Evolutionary conservation across 2,888 invertebrate genomes (phyloP).

Genomic region (Oxycera nigricornis): DNA sequence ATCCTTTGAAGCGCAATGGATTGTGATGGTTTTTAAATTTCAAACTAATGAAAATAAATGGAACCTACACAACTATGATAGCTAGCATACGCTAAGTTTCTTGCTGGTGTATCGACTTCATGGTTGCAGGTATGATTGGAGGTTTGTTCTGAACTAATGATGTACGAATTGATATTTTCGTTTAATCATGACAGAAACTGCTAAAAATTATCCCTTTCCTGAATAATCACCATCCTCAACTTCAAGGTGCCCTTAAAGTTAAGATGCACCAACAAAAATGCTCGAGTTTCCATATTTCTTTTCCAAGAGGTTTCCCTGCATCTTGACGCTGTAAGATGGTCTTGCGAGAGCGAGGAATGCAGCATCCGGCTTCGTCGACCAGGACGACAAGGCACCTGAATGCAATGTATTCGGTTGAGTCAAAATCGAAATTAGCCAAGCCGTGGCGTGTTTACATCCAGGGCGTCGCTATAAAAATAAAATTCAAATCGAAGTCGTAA

Average conservation of each 20-base stretch:
- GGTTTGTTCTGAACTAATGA: too few species aligned
- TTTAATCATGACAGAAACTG: too few species aligned
- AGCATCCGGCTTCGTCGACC: conserved; percentile 13
- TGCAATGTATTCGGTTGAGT: conserved; percentile 1
- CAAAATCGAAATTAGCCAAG: conserved; percentile 1
- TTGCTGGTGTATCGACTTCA: too few species aligned
- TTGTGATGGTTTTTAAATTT: too few species aligned
- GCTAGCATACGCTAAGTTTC: too few species aligned
- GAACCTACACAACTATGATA: too few species aligned
- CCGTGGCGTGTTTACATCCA: conserved; percentile 36
- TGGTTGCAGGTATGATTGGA: too few species aligned
- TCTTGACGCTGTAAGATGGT: not conserved
- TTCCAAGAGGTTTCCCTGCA: not conserved
- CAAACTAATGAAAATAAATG: too few species aligned
- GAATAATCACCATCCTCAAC: too few species aligned
- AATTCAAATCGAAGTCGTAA: conserved; percentile 40
- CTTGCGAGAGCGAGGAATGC: not conserved
- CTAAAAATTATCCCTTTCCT: too few species aligned
- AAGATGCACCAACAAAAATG: not conserved
- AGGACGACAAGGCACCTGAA: conserved; percentile 36
- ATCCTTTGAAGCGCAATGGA: too few species aligned
- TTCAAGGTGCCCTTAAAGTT: not conserved
- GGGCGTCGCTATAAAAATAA: conserved; percentile 45
- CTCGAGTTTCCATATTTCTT: not conserved
- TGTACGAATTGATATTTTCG: too few species aligned